Evolutionary conservation across 2,797 vertebrate species (phyloP).

Genomic region (Hozukius guyotensis): DNA sequence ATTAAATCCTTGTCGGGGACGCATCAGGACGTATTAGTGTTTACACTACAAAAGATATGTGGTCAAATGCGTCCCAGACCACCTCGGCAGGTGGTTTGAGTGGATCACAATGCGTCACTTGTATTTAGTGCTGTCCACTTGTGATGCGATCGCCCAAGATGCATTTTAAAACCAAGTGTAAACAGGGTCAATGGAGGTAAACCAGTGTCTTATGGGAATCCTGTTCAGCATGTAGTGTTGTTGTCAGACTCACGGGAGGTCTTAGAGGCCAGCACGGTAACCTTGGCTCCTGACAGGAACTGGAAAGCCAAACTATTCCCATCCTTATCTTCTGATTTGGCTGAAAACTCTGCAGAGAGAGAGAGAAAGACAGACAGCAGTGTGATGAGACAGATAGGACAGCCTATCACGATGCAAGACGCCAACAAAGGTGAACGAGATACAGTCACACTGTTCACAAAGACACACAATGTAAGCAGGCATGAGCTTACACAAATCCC

Average conservation of each 20-base stretch:
- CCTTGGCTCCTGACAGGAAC: conserved; percentile 89
- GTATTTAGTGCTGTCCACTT: neutral
- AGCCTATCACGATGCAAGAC: conserved; percentile 52
- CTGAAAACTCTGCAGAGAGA: conserved; percentile 85
- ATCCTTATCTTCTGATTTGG: conserved; percentile 87
- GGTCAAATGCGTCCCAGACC: neutral
- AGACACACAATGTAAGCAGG: conserved; percentile 18
- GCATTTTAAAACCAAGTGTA: neutral
- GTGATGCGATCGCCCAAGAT: rapidly evolving
- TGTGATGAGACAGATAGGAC: conserved; percentile 65
- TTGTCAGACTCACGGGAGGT: conserved; percentile 91
- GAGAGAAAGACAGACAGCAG: conserved; percentile 16
- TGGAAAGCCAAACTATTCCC: conserved; percentile 90
- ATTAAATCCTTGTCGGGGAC: too few relatives aligned
- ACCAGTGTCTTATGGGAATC: neutral
- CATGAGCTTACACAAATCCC: conserved; percentile 28
- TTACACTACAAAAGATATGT: neutral
- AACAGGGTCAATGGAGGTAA: neutral
- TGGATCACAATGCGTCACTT: neutral
- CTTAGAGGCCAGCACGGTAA: conserved; percentile 93
- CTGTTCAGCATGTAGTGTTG: neutral
- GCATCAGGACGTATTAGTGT: too few relatives aligned
- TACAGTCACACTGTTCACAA: conserved; percentile 59
- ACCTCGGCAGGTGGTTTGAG: neutral
- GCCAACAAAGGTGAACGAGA: conserved; percentile 70